Percentiles rank a stretch among this genome's conserved stretches.
Conservation (phyloP, 64 coral and sea anemone species). For the Montipora cactus region DNA sequence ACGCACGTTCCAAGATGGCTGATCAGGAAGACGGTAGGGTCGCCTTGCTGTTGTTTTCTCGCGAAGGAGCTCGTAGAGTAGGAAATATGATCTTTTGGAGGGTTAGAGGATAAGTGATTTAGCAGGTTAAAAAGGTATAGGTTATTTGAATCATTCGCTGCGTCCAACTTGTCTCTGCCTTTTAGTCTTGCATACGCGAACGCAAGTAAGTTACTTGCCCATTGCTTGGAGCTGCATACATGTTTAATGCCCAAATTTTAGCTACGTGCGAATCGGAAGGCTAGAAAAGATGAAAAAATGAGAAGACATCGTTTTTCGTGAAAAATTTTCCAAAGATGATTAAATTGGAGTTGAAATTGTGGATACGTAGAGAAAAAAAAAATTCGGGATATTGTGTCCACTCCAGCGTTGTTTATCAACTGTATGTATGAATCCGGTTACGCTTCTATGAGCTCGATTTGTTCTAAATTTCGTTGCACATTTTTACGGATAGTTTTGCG, state of each 20-base stretch:
- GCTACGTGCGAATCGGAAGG: neutral
- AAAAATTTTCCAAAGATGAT: too few relatives aligned
- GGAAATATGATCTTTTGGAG: neutral
- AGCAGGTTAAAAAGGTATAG: too few relatives aligned
- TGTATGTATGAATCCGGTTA: too few relatives aligned
- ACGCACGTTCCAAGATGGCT: neutral
- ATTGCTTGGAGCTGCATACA: neutral
- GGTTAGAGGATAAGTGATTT: neutral
- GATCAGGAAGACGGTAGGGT: slow-evolving; percentile 31
- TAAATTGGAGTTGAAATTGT: too few relatives aligned
- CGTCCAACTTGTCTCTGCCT: too few relatives aligned
- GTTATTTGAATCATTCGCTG: too few relatives aligned
- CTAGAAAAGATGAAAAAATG: neutral
- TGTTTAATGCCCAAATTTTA: neutral
- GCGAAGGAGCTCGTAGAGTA: neutral
- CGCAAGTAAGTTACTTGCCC: neutral
- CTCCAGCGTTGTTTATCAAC: too few relatives aligned
- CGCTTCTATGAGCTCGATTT: too few relatives aligned
- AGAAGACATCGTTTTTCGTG: neutral
- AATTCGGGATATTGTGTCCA: too few relatives aligned
- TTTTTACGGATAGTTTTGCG: neutral
- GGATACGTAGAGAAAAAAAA: too few relatives aligned
- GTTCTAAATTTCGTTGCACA: too few relatives aligned
- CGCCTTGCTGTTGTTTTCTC: neutral
- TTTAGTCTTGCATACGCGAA: too few relatives aligned